phyloP scores from a whole-genome alignment of 2,797 vertebrate genomes.

The Falco berigora region DNA sequence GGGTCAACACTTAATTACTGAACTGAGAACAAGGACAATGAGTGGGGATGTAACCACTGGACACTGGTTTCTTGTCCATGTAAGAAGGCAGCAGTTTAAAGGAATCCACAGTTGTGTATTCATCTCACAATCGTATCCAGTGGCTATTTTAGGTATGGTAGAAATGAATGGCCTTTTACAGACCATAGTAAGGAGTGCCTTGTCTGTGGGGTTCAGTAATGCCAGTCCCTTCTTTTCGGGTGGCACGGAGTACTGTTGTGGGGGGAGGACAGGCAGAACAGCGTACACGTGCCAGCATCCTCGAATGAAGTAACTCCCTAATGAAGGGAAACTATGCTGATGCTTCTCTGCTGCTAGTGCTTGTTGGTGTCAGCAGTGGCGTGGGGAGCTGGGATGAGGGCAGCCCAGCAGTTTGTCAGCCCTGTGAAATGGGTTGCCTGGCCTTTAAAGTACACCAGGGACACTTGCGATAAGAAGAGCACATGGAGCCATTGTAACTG shows the following conservation, averaged over 20 bases:
- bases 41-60: background rate
- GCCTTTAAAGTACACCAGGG: background rate
- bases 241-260: background rate
- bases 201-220: background rate
- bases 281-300: background rate
- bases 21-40: background rate
- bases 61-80: background rate
- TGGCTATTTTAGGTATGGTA: background rate
- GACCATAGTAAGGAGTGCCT: background rate
- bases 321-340: background rate
- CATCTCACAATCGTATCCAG: background rate
- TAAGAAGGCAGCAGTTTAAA: background rate
- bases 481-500: background rate
- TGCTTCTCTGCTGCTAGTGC: background rate
- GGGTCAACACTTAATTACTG: background rate
- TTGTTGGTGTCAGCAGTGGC: background rate
- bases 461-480: background rate
- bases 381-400: background rate
- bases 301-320: background rate
- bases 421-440: background rate
- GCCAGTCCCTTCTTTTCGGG: background rate
- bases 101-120: background rate
- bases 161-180: conserved; percentile 25
- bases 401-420: background rate
- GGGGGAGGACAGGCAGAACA: background rate